These are phyloP conservation scores for Cuculus canorus DNA, from an alignment of 2,797 vertebrate species.

Conservation along the genomic window DNA sequence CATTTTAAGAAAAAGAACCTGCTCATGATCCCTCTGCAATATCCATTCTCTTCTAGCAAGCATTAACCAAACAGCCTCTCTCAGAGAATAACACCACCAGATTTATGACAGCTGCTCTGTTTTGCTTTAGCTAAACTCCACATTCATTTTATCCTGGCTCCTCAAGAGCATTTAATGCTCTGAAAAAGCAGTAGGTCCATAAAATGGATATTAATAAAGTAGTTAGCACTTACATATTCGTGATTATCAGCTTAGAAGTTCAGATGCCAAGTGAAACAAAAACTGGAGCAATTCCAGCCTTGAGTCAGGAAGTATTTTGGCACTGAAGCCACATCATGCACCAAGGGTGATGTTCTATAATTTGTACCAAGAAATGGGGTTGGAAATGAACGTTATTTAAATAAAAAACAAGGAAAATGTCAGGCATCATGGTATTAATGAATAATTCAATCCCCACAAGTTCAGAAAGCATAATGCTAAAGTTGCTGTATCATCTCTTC, in stretches of 20 bases:
- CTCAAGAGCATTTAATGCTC: not conserved
- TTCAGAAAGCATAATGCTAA: not conserved
- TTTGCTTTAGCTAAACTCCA: not conserved
- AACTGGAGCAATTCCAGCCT: not conserved
- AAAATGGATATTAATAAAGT: constrained; percentile 7
- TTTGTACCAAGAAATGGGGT: not conserved
- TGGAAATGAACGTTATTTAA: not conserved
- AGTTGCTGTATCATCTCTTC: not conserved
- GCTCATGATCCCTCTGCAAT: not conserved
- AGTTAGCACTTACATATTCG: not conserved
- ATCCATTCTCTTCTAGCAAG: not conserved
- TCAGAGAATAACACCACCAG: not conserved
- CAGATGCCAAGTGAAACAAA: constrained; percentile 11
- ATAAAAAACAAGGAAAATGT: not conserved
- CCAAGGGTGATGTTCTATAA: not conserved
- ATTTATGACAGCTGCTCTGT: not conserved
- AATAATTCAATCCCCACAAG: not conserved
- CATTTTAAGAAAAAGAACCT: not conserved
- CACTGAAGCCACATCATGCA: not conserved
- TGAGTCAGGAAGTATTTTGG: not conserved
- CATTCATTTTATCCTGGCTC: not conserved
- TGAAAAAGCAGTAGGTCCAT: not conserved
- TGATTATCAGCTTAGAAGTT: not conserved
- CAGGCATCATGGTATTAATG: not conserved
- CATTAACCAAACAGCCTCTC: not conserved